Evolutionary conservation across 2,888 invertebrate species (phyloP), one percentile per base, ranked within the genome.

Genomic region (Pinctada fucata): DNA sequence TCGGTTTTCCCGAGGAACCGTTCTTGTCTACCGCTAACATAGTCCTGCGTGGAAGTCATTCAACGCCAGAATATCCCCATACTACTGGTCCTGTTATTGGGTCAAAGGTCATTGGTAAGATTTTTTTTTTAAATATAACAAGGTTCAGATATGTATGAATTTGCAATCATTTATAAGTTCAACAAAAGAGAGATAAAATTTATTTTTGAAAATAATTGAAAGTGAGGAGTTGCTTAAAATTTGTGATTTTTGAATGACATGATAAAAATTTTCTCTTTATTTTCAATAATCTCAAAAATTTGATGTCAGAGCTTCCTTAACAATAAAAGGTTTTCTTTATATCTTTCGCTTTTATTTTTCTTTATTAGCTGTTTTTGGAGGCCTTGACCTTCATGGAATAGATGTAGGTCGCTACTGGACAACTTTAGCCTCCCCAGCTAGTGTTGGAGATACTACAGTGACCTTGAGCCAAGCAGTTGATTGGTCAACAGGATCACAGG

Each of bases 301-400:
- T 31, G 31, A 31, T 31, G 31, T 31, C 31, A 31, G 31, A 31
- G 31, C 31, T 31, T 31, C 31, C 31, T 31, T 31, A 31, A 31
- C 31, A 31, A 31, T 31, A 31, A 1, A 31, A 31, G 31, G 31
- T 31, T 31, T 31, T 31, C 31, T 31, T 31, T 31, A 31, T 31
- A 31, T 31, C 31, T 31, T 31, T 31, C 31, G 31, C 31, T 31
- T 31, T 31, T 31, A 31, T 31, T 31, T 31, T 31, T 31, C 31
- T 31, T 69, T 79, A 79, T 31, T 78, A 88, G 89, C 82, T 75
- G 88, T 88, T 4, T 89, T 86, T 75, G 90, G 90, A 69, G 89
- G 89, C 50, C 83, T 91, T 48, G 89, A 90, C 78, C 81, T 91
- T 31, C 89, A 89, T 77, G 91, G 90, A 31, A 75, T 82, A 66